Percentiles rank a stretch among this genome's conserved stretches.
phyloP scores from a whole-genome alignment of 2,797 vertebrate species.

The Lacerta bilineata region DNA sequence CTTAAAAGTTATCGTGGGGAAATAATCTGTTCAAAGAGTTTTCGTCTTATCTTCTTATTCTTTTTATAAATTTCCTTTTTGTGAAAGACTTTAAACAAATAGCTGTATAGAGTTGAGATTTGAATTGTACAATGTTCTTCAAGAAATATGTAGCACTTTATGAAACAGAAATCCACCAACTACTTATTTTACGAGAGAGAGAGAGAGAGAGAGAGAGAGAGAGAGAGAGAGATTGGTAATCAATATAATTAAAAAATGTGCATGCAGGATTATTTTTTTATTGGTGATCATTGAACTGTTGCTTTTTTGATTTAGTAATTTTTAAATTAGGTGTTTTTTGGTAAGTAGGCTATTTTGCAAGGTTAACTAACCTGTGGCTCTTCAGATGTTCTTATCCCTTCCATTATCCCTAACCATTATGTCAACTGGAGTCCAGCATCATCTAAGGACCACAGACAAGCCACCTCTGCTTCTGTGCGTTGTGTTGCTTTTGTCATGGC shows the following conservation, averaged over 20 bases:
- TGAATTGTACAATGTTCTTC: neutral
- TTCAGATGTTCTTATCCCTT: too few relatives aligned
- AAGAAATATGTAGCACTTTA: too few relatives aligned
- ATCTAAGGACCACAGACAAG: too few relatives aligned
- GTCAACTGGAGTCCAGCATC: too few relatives aligned
- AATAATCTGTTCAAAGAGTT: neutral
- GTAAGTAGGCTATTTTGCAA: neutral
- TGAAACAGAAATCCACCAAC: neutral
- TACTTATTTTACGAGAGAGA: neutral
- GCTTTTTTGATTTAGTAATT: neutral
- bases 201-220: neutral
- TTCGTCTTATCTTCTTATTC: neutral
- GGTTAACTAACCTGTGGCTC: too few relatives aligned
- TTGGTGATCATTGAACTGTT: neutral
- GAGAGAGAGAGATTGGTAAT: neutral
- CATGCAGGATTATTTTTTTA: neutral
- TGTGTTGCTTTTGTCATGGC: neutral
- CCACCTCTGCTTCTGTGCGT: neutral
- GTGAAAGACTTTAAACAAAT: neutral
- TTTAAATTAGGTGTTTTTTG: neutral
- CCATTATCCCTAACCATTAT: too few relatives aligned
- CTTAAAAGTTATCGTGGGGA: neutral
- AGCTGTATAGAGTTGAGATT: neutral
- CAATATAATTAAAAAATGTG: neutral
- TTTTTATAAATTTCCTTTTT: neutral